Percentiles rank a stretch among this genome's conserved stretches.
Evolutionary conservation across 2,888 invertebrate genomes (phyloP).

Genomic region (Gandaritis pyraliata): DNA sequence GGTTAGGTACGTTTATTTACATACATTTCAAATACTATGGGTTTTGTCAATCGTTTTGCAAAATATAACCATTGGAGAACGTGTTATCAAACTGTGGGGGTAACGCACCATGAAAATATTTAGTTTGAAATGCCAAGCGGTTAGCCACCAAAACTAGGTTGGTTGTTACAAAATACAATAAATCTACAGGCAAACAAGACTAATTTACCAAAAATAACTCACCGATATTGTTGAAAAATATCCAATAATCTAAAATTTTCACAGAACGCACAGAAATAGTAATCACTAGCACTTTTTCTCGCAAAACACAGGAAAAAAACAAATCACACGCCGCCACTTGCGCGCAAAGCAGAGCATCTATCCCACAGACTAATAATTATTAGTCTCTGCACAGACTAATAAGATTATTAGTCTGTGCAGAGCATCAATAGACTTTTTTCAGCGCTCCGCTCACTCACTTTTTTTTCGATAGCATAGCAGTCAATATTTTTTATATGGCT

Average conservation of each 20-base stretch:
- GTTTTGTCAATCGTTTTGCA: background rate
- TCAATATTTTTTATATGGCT: too few species aligned
- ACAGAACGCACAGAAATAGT: constrained; percentile 2
- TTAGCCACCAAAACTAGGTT: constrained; percentile 13
- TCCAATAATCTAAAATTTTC: constrained; percentile 5
- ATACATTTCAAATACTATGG: background rate
- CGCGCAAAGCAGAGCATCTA: too few species aligned
- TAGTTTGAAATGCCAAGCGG: constrained; percentile 18
- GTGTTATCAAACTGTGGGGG: background rate
- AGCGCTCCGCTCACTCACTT: too few species aligned
- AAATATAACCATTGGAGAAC: too few species aligned
- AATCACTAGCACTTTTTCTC: background rate
- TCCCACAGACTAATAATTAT: too few species aligned
- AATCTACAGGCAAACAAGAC: background rate
- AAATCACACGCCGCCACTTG: too few species aligned
- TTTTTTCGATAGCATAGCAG: too few species aligned
- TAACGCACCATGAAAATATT: background rate
- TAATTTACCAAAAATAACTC: constrained; percentile 11
- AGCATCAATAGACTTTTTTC: too few species aligned
- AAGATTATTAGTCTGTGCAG: too few species aligned
- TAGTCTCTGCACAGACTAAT: too few species aligned
- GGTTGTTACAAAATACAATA: constrained; percentile 10
- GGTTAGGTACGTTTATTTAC: constrained; percentile 14
- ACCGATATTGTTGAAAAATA: constrained; percentile 8
- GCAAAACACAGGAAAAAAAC: too few species aligned